Percentiles rank a stretch among this genome's conserved stretches.
Conservation (phyloP, 2,113 vertebrate species). For the Phoxinus phoxinus region DNA sequence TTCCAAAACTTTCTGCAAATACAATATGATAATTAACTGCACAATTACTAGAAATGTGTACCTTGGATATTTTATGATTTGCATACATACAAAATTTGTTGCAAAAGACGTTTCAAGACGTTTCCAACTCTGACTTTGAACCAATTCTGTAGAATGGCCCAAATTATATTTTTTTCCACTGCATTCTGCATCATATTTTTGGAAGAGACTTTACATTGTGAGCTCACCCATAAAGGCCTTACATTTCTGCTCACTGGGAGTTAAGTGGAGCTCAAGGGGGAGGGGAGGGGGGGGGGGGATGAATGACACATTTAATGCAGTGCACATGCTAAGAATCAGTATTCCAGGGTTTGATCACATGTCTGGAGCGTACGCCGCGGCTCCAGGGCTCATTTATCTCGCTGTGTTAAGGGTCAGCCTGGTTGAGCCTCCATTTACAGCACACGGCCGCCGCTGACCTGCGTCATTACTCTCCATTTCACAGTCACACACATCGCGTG, state of each 20-base stretch:
- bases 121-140: no score
- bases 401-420: conserved; percentile 41
- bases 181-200: neutral
- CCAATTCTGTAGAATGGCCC: no score
- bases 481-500: conserved; percentile 33
- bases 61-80: no score
- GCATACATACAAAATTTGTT: no score
- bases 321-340: neutral
- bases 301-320: neutral
- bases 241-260: neutral
- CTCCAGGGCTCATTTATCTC: conserved; percentile 50
- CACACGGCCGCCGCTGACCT: conserved; percentile 30
- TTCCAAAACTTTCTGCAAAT: no score
- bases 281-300: neutral
- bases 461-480: conserved; percentile 54
- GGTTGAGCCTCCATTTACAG: conserved; percentile 53
- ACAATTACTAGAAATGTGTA: no score
- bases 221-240: neutral
- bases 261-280: neutral
- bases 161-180: no score
- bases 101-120: no score
- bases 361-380: neutral
- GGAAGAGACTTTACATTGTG: neutral
- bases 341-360: neutral
- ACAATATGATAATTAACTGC: no score